Evolutionary conservation across 2,113 vertebrate genomes (phyloP), one percentile per base, ranked within the genome.

Genomic region (Fukomys damarensis): DNA sequence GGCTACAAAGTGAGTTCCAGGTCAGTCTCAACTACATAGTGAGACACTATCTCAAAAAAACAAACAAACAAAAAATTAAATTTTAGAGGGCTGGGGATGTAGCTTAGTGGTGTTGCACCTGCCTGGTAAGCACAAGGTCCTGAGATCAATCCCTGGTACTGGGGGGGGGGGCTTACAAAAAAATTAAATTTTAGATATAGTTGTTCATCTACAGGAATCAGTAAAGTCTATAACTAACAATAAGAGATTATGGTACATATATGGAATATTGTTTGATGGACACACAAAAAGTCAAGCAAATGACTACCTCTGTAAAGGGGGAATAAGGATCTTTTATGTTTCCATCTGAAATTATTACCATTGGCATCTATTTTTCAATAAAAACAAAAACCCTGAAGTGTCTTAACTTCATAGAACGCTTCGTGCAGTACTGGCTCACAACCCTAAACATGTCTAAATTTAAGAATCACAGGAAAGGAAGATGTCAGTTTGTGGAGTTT

Each of bases 301-400:
- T 35, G 30, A 76, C 13, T 24, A 5, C 30, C 24, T 88, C 63
- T 89, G 30, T 84, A 84, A 93, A 87, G 32, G 5, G 8, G 0
- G 17, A 83, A 46, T 82, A 61, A 89, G 24, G 52, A 81, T 32
- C 41, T 95, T 95, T 87, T 59, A 66, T 30, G 43, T 35, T 22
- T 49, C 10, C 87, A 24, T 77, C 54, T 89, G 66, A 92, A 81
- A 89, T 52, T 81, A 8, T 83, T 81, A 68, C 10, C 17, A 66
- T 24, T 8, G 13, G 80, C 72, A 85, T 88, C 79, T 87, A 17
- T 83, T 87, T 77, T 65, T 66, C 49, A 89, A 56, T 92, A 81
- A 89, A 97, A 94, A 79, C 58, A 82, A 88, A 74, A 94, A 49
- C 72, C 41, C 38, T 80, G 1, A 86, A 70, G 35, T 94, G 4